Base-by-base conservation (phyloP, 2,888 invertebrate species). In the Hyppa rectilinea region DNA sequence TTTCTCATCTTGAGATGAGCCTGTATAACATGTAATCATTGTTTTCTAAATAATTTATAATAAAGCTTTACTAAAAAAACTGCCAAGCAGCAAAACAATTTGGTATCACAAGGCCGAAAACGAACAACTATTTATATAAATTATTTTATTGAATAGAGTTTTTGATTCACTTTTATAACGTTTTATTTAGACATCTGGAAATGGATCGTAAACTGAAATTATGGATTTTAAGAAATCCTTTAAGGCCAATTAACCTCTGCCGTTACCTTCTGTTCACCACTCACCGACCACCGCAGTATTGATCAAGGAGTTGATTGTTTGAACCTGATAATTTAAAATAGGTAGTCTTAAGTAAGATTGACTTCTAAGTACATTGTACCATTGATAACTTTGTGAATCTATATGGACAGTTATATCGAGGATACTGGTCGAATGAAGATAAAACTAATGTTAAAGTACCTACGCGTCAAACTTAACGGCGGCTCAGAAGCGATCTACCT, bases 51-150 rank as follows among this genome's bases (percentile, higher is more conserved):
- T 38, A 58, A 63, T 36, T 34, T 7, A 34, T 55, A 26, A 12
- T 50, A 61, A 40, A 76, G 26, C 26, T 45, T n/a, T 56, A 61
- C 12, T 62, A 68, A 74, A 78, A 69, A 78, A 86, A 84, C 88
- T 87, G 87, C 89, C 78, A 87, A 85, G 87, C 85, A 87, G 88
- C 75, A 75, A 83, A 86, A 79, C 60, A 75, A 77, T 68, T 72
- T n/a, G n/a, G n/a, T n/a, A 78, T 79, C 82, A 79, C 75, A 83
- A 81, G 65, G 55, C 67, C 45, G 58, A 72, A 78, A 75, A 71
- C 56, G 12, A 77, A 73, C 47, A 61, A 66, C 14, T 52, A 52
- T 55, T 29, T 43, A 23, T 17, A 20, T 29, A 14, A 47, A 38
- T 36, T 23, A 45, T 60, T 31, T 49, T 49, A 38, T 29, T 26